Conservation (phyloP, 2,113 vertebrate genomes). For the Oreotragus oreotragus region DNA sequence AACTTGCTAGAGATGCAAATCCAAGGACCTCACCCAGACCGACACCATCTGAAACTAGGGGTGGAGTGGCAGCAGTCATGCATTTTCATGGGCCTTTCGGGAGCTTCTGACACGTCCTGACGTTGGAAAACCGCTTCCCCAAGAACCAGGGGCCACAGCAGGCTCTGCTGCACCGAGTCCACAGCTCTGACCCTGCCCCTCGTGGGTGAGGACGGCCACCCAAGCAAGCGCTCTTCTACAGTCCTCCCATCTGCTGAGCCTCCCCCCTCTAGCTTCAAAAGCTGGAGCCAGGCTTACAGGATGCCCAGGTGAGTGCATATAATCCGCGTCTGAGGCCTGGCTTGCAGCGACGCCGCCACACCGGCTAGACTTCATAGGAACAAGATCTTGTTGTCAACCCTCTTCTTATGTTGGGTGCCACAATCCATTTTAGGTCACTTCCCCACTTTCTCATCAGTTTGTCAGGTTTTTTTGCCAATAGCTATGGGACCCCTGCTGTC, state of each 20-base stretch:
- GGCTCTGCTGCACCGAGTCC: background rate
- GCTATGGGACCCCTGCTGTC: no score
- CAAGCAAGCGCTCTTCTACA: background rate
- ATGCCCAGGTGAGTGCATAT: background rate
- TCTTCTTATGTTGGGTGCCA: background rate
- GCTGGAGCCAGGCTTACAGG: background rate
- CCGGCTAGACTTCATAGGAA: background rate
- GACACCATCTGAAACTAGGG: background rate
- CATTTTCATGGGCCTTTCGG: background rate
- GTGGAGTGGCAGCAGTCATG: background rate
- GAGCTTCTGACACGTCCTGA: background rate
- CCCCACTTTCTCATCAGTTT: background rate
- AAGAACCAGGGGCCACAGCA: background rate
- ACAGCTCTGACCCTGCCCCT: background rate
- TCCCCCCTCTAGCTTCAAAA: background rate
- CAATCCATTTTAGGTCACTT: background rate
- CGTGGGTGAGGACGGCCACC: rapidly evolving
- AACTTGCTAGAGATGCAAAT: background rate
- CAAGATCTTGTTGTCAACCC: background rate
- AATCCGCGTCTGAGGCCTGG: background rate
- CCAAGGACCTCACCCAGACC: background rate
- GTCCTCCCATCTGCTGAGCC: background rate
- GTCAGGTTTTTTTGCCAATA: background rate
- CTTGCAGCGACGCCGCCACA: background rate
- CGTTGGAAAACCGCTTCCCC: background rate